phyloP scores from a whole-genome alignment of 2,113 vertebrate genomes.

The Bufo gargarizans region DNA sequence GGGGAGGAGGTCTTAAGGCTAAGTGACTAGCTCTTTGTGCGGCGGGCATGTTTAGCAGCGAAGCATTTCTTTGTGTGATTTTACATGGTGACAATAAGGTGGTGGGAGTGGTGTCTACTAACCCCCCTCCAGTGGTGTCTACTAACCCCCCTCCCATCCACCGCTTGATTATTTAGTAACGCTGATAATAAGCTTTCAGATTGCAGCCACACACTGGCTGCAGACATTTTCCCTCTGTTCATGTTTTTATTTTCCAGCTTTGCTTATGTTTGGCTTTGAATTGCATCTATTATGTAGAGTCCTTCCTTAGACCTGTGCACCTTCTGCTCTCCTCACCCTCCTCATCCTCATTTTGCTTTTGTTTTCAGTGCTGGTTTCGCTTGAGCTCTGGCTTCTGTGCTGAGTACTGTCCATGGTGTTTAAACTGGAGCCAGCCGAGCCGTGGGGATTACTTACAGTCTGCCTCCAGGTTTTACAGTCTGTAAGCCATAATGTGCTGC shows the following conservation, averaged over 20 bases:
- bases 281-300: background rate
- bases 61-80: constrained; percentile 53
- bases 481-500: constrained; percentile 58
- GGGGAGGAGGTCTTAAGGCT: constrained; percentile 48
- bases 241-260: background rate
- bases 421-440: constrained; percentile 56
- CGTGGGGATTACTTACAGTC: constrained; percentile 58
- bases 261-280: background rate
- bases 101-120: constrained; percentile 48
- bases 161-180: constrained; percentile 13
- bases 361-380: background rate
- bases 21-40: constrained; percentile 47
- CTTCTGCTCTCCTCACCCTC: background rate
- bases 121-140: constrained; percentile 44
- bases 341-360: constrained; percentile 2
- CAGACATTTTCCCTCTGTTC: background rate
- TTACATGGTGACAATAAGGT: constrained; percentile 35
- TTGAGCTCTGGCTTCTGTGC: constrained; percentile 34
- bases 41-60: constrained; percentile 33
- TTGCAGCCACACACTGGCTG: background rate
- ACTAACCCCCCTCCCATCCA: constrained; percentile 14
- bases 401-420: constrained; percentile 59
- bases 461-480: constrained; percentile 58
- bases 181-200: background rate
- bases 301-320: background rate